Conservation (phyloP, 2,797 vertebrate genomes). For the Hydrolagus colliei region DNA sequence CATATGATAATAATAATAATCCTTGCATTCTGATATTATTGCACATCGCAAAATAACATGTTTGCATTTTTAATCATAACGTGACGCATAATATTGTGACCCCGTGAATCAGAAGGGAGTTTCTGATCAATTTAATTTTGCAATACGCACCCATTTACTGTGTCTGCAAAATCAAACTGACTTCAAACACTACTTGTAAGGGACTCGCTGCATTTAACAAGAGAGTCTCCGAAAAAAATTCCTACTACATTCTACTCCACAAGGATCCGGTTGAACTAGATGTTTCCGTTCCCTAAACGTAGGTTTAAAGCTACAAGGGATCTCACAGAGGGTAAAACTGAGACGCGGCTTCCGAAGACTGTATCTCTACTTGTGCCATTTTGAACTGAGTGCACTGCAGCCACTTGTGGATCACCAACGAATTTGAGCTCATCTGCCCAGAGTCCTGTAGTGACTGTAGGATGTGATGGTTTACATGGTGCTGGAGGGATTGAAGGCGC, state of each 20-base stretch:
- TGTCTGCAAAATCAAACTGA: no score
- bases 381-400: constrained; percentile 96
- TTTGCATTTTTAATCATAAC: no score
- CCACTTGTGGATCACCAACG: constrained; percentile 87
- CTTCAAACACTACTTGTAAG: no score
- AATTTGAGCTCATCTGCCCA: constrained; percentile 62
- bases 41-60: no score
- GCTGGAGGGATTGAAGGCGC: constrained; percentile 96
- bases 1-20: background rate
- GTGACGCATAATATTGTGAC: background rate
- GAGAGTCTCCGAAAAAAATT: no score
- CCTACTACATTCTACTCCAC: background rate
- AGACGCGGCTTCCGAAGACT: constrained; percentile 94
- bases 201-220: no score
- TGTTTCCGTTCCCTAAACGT: background rate
- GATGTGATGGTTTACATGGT: constrained; percentile 88
- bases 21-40: no score
- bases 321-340: constrained; percentile 97
- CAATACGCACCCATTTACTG: no score
- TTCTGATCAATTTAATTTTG: no score
- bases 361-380: constrained; percentile 99
- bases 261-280: background rate
- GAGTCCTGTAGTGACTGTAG: constrained; percentile 70
- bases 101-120: no score
- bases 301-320: constrained; percentile 2